Conservation (phyloP, 2,888 invertebrate genomes). For the Cordylochernes scorpioides region DNA sequence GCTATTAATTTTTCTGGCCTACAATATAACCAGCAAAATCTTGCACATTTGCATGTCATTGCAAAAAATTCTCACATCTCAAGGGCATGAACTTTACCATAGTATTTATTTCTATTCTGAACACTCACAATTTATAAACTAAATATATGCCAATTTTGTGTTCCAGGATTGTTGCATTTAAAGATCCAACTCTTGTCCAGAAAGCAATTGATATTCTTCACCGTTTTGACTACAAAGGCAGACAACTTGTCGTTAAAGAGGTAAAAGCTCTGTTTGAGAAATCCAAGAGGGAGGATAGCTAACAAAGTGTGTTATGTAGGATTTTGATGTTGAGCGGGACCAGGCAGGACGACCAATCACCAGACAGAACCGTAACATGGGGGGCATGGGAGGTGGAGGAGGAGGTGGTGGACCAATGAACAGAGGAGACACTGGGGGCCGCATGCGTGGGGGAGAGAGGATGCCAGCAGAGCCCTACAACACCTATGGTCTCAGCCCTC, state of each 20-base stretch:
- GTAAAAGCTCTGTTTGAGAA: slow-evolving; percentile 22
- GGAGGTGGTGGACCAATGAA: slow-evolving; percentile 19
- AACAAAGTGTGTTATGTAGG: slow-evolving; percentile 4
- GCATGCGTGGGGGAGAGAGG: too few species aligned
- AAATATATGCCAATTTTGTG: slow-evolving; percentile 1
- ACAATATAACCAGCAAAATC: too few species aligned
- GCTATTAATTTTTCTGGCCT: too few species aligned
- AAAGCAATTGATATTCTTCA: slow-evolving; percentile 85
- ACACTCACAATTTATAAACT: too few species aligned
- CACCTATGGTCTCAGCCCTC: slow-evolving; percentile 73
- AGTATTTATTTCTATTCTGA: too few species aligned
- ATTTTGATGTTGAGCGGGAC: slow-evolving; percentile 15
- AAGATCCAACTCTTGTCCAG: slow-evolving; percentile 32
- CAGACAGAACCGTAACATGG: neutral
- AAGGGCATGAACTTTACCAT: too few species aligned
- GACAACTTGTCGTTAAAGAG: slow-evolving; percentile 84
- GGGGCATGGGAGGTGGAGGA: slow-evolving; percentile 15
- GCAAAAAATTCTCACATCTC: too few species aligned
- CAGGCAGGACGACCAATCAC: slow-evolving; percentile 11
- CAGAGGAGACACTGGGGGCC: too few species aligned
- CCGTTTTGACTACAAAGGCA: slow-evolving; percentile 64
- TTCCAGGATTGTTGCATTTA: slow-evolving; percentile 48
- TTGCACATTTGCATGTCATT: too few species aligned
- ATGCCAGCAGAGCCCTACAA: too few species aligned
- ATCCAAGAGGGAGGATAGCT: neutral